phyloP scores from a whole-genome alignment of 2,113 vertebrate genomes.

The Lontra canadensis region DNA sequence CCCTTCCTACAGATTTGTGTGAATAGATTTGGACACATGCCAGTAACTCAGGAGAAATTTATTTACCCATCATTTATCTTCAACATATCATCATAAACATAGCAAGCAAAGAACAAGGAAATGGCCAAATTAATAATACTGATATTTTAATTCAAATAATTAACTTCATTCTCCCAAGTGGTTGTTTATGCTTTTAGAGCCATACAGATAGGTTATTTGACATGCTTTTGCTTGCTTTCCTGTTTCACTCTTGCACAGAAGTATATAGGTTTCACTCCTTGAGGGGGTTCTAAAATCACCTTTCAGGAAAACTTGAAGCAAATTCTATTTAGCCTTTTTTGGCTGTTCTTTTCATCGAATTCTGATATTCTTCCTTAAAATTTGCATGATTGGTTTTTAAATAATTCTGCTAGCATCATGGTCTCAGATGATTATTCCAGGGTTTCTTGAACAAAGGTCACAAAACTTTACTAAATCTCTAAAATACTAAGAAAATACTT shows the following conservation, averaged over 20 bases:
- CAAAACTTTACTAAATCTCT: conserved; percentile 21
- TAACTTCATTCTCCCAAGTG: neutral
- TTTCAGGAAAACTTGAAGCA: neutral
- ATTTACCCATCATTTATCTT: neutral
- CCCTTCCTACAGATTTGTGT: neutral
- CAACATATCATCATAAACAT: neutral
- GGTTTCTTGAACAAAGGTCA: neutral
- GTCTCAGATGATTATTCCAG: neutral
- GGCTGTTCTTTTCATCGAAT: neutral
- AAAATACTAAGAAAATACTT: neutral
- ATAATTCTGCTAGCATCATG: neutral
- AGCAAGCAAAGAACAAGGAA: conserved; percentile 1
- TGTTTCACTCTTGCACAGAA: neutral
- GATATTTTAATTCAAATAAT: conserved; percentile 38
- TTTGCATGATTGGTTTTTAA: conserved; percentile 21
- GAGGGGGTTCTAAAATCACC: neutral
- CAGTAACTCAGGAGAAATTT: neutral
- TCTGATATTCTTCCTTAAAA: neutral
- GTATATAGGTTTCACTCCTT: neutral
- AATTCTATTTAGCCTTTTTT: neutral
- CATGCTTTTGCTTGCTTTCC: neutral
- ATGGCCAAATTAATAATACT: neutral
- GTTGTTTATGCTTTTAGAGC: neutral
- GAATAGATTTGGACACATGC: neutral
- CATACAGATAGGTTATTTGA: neutral